Evolutionary conservation across 30 jellyfish, hydroid and myxozoan genomes (phyloP).

Genomic region (Aurelia aurita complex sp. Pacific): DNA sequence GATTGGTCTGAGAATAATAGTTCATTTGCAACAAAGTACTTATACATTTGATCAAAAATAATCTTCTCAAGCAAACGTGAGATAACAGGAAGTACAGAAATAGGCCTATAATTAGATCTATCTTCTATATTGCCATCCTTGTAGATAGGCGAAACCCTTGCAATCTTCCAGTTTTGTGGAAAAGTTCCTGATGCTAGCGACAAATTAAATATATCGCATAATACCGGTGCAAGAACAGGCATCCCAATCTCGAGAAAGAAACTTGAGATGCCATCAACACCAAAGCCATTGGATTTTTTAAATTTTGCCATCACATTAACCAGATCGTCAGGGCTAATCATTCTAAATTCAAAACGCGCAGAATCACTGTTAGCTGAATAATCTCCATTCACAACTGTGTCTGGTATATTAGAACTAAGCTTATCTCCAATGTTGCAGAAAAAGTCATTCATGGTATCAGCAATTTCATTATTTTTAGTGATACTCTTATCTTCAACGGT

Average conservation of each 20-base stretch:
- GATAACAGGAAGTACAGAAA: constrained; percentile 38
- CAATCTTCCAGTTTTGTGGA: constrained; percentile 42
- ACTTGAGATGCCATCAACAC: constrained; percentile 21
- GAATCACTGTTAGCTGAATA: neutral
- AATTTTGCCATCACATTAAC: constrained; percentile 14
- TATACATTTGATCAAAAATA: no score
- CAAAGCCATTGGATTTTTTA: constrained; percentile 26
- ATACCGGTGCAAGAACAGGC: no score
- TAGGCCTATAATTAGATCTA: constrained; percentile 29
- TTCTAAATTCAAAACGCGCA: constrained; percentile 12
- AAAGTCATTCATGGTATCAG: constrained; percentile 25
- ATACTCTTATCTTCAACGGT: neutral
- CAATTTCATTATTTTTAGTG: constrained; percentile 6
- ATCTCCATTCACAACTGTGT: constrained; percentile 4
- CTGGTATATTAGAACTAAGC: constrained; percentile 20
- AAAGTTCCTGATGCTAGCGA: constrained; percentile 10
- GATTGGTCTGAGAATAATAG: constrained; percentile 52
- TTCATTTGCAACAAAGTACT: neutral
- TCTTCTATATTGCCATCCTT: constrained; percentile 28
- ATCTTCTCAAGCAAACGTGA: constrained; percentile 4
- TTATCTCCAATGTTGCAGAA: constrained; percentile 36
- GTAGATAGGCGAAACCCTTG: constrained; percentile 43
- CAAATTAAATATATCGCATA: neutral
- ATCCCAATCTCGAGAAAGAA: neutral
- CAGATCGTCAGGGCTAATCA: constrained; percentile 17